phyloP scores from a whole-genome alignment of 2,797 vertebrate genomes.

The Syngnathus rostellatus region DNA sequence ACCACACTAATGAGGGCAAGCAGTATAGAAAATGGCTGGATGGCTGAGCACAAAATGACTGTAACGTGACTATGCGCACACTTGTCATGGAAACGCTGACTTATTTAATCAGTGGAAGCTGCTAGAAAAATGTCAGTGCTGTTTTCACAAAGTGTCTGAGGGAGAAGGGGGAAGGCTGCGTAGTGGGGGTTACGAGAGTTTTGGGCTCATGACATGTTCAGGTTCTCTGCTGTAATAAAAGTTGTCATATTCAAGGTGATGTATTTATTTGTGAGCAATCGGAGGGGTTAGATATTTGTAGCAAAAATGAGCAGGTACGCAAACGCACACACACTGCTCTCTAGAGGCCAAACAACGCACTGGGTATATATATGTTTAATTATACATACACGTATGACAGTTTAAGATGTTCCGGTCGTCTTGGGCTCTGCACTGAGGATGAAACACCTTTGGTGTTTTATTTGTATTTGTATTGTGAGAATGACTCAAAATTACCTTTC shows the following conservation, averaged over 20 bases:
- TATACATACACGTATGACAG: neutral
- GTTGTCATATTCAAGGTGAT: constrained; percentile 76
- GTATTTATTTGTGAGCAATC: constrained; percentile 61
- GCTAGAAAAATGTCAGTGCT: constrained; percentile 17
- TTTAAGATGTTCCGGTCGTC: neutral
- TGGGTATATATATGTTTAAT: neutral
- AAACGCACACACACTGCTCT: neutral
- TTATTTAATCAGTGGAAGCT: constrained; percentile 19
- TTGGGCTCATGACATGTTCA: constrained; percentile 46
- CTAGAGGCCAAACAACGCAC: neutral
- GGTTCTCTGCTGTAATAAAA: constrained; percentile 70
- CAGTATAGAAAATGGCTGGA: neutral
- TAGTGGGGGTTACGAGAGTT: constrained; percentile 12
- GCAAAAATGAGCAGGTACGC: neutral
- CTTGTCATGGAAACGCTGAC: neutral
- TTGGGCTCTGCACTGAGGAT: neutral
- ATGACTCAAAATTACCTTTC: neutral
- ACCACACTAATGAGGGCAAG: neutral
- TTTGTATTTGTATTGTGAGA: neutral
- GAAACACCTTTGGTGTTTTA: neutral
- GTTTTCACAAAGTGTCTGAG: constrained; percentile 26
- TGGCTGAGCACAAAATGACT: neutral
- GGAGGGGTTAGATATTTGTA: neutral
- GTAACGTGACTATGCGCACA: neutral
- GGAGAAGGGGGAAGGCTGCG: neutral